Evolutionary conservation across 2,113 vertebrate genomes (phyloP).

Genomic region (Chionodraco myersi): DNA sequence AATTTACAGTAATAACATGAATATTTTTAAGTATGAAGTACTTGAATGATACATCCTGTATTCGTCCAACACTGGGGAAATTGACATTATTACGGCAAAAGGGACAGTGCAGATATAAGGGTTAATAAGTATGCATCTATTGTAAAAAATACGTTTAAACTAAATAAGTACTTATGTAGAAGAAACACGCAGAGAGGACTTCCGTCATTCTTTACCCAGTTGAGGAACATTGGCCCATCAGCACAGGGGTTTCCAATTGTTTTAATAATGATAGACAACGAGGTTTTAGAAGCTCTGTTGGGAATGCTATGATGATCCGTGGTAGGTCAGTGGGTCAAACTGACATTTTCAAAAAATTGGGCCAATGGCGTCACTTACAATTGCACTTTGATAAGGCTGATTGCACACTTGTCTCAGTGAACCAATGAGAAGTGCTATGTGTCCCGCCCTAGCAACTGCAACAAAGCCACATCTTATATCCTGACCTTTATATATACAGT

Average conservation of each 20-base stretch:
- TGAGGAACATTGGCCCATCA: not conserved
- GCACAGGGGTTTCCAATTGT: not conserved
- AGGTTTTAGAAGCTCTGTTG: not conserved
- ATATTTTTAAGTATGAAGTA: not conserved
- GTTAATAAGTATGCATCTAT: too few relatives aligned
- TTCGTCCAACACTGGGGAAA: too few relatives aligned
- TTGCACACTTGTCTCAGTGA: too few relatives aligned
- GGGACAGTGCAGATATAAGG: too few relatives aligned
- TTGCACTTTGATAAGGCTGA: too few relatives aligned
- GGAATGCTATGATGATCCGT: not conserved
- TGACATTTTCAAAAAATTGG: too few relatives aligned
- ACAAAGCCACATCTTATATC: not conserved
- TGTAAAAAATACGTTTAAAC: too few relatives aligned
- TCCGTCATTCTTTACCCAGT: not conserved
- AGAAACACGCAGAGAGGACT: not conserved
- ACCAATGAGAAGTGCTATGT: not conserved
- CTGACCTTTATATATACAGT: too few relatives aligned
- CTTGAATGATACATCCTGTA: not conserved
- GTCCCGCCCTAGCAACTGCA: not conserved
- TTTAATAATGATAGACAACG: not conserved
- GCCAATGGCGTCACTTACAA: too few relatives aligned
- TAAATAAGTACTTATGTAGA: too few relatives aligned
- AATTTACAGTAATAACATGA: not conserved
- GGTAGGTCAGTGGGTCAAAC: too few relatives aligned
- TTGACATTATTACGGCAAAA: too few relatives aligned